Conservation (phyloP, 2,797 vertebrate genomes). For the Gymnocypris eckloni region DNA sequence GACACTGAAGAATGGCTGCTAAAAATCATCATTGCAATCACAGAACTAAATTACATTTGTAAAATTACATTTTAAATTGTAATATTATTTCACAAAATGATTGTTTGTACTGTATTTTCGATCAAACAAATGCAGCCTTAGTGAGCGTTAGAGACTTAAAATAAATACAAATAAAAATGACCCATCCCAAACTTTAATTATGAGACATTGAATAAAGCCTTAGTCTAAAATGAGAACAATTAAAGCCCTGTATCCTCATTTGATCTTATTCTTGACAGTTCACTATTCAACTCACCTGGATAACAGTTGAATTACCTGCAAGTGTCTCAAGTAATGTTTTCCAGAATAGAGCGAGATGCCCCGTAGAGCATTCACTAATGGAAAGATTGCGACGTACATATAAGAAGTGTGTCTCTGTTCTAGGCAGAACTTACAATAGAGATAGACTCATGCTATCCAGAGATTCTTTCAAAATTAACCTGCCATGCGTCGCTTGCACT, state of each 20-base stretch:
- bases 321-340: not conserved
- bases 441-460: conserved; percentile 42
- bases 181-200: not conserved
- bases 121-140: no score
- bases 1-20: not conserved
- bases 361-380: not conserved
- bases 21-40: not conserved
- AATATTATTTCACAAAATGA: no score
- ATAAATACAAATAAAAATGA: no score
- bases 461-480: conserved; percentile 58
- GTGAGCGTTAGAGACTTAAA: not conserved
- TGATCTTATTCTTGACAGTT: not conserved
- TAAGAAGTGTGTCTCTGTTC: not conserved
- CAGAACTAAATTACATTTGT: not conserved
- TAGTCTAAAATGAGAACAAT: not conserved
- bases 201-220: not conserved
- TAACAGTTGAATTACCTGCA: not conserved
- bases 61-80: no score
- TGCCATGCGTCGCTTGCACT: conserved; percentile 44
- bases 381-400: not conserved
- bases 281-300: not conserved
- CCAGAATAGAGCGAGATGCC: not conserved
- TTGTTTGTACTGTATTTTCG: no score
- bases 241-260: not conserved
- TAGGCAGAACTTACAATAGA: conserved; percentile 29